These are phyloP conservation scores for Esperia sulphurella DNA, from an alignment of 2,888 invertebrate species.

Conservation along the genomic window DNA sequence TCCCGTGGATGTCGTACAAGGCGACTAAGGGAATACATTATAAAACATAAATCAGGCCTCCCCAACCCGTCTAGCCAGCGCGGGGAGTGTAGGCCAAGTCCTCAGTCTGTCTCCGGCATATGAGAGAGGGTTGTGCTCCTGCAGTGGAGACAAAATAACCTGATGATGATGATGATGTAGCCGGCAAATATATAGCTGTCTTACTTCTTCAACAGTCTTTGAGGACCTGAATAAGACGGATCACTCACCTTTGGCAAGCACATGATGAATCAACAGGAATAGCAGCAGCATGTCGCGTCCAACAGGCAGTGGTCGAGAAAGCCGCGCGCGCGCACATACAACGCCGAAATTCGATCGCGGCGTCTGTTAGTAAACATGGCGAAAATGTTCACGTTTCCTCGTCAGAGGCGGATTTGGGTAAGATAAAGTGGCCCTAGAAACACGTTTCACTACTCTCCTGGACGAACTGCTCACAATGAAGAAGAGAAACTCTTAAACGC, in stretches of 20 bases:
- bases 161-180: too few relatives aligned
- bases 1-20: too few relatives aligned
- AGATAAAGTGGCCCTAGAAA: neutral
- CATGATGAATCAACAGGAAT: conserved; percentile 11
- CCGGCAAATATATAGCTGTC: too few relatives aligned
- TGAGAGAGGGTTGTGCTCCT: too few relatives aligned
- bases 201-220: neutral
- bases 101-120: too few relatives aligned
- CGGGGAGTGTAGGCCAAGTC: too few relatives aligned
- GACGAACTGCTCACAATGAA: neutral
- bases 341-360: conserved; percentile 9
- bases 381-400: conserved; percentile 14
- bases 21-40: too few relatives aligned
- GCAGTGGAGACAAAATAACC: too few relatives aligned
- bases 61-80: too few relatives aligned
- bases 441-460: too few relatives aligned
- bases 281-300: conserved; percentile 24
- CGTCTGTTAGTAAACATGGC: conserved; percentile 52
- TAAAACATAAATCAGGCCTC: too few relatives aligned
- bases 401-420: conserved; percentile 3
- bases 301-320: conserved; percentile 12
- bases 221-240: neutral
- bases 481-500: too few relatives aligned
- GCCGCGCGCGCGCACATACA: neutral
- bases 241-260: neutral